Evolutionary conservation across 2,888 invertebrate species (phyloP), one percentile per base, ranked within the genome.

Genomic region (Mythimna impura): DNA sequence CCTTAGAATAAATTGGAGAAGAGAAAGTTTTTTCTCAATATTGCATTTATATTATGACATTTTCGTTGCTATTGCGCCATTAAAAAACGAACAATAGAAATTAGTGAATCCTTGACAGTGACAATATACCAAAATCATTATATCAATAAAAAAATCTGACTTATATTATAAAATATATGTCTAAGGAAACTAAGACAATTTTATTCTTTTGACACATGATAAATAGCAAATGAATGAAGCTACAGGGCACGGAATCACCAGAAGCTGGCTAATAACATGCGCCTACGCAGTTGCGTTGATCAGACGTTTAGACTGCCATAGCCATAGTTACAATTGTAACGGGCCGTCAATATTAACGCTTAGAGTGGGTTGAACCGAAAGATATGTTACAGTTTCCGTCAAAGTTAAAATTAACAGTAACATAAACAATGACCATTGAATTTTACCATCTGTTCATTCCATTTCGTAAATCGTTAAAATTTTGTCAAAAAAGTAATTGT

Each of bases 41-140:
- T 67, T 80, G 87, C 87, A 86, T 86, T 86, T 86, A 86, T 74
- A 69, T 71, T 69, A 68, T 78, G 83, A 81, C 78, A 76, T 70
- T 79, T 76, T 67, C 66, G 43, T 71, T 72, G 57, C 64, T 72
- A 66, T 64, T 62, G 67, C 74, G 66, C 58, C 55, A 78, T 71
- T 71, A 1, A 62, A 57, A 73, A 74, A 69, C 69, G 40, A 71
- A 76, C 58, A 73, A 75, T 82, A 77, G 62, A 43, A 54, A 57
- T 58, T 74, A 77, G 30, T 70, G 43, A 22, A 67, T 57, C 10
- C 63, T 74, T 73, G 68, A 74, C 76, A 72, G 66, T 71, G 78
- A 78, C 55, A 61, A 71, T 66, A 67, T 65, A 64, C 12, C 30
- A 30, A 8, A 60, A 60, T 65, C 54, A 30, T 61, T 30, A 50